phyloP scores from a whole-genome alignment of 2,888 invertebrate species.

The Aspidiotus destructor region DNA sequence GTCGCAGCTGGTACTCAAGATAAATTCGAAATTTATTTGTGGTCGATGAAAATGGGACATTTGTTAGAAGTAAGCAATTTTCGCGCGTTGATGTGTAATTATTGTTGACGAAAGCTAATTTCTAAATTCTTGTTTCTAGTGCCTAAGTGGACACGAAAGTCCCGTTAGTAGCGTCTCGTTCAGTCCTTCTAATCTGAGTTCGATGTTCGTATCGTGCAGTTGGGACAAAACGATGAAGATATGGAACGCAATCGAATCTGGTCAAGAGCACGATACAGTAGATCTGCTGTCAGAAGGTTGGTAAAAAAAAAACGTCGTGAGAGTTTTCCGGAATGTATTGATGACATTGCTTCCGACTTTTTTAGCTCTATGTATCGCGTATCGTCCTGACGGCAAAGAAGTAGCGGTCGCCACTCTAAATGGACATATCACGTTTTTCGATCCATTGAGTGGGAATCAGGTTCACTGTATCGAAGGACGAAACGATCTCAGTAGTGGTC shows the following conservation, averaged over 20 bases:
- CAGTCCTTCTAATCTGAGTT: slow-evolving; percentile 60
- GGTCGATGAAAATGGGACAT: slow-evolving; percentile 88
- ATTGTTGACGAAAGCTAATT: slow-evolving; percentile 10
- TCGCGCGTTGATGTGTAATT: slow-evolving; percentile 10
- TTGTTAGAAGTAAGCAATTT: slow-evolving; percentile 63
- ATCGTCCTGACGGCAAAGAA: slow-evolving; percentile 83
- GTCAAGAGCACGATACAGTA: slow-evolving; percentile 70
- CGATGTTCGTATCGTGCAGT: slow-evolving; percentile 72
- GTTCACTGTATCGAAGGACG: slow-evolving; percentile 74
- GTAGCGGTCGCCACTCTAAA: slow-evolving; percentile 86
- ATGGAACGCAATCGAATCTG: slow-evolving; percentile 83
- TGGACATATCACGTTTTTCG: slow-evolving; percentile 72
- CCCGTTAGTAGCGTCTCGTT: slow-evolving; percentile 79
- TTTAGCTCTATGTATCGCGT: slow-evolving; percentile 65
- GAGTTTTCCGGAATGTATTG: background rate
- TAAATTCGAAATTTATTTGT: slow-evolving; percentile 87
- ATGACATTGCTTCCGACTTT: background rate
- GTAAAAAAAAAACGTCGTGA: background rate
- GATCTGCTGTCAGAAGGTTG: slow-evolving; percentile 57
- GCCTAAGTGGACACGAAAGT: slow-evolving; percentile 84
- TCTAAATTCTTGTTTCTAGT: slow-evolving; percentile 43
- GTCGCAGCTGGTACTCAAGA: slow-evolving; percentile 93
- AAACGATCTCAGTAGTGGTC: slow-evolving; percentile 77
- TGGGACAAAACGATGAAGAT: slow-evolving; percentile 90
- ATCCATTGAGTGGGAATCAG: slow-evolving; percentile 60